Conservation (phyloP, 2,113 vertebrate genomes). For the Thryonomys swinderianus region DNA sequence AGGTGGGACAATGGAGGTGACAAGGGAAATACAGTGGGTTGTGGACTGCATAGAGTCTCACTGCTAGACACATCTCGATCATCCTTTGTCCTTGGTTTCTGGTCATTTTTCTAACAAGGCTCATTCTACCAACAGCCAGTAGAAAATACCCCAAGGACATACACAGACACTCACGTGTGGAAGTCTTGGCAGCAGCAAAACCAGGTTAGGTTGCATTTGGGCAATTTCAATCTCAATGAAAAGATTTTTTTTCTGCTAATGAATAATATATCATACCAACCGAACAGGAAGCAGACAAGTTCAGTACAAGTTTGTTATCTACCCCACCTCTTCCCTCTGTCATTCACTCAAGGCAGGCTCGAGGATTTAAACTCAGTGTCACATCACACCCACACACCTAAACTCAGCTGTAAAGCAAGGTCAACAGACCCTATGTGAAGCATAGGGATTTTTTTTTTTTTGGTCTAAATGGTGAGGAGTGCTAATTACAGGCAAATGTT, state of each 20-base stretch:
- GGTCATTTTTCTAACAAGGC: background rate
- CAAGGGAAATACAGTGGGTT: background rate
- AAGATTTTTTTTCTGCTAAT: background rate
- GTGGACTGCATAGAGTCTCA: accelerated
- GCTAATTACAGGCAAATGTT: background rate
- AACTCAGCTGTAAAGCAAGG: conserved; percentile 35
- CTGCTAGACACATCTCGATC: background rate
- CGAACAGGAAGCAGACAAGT: conserved; percentile 64
- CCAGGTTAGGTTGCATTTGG: conserved; percentile 18
- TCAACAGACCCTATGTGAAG: conserved; percentile 28
- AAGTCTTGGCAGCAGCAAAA: background rate
- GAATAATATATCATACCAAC: background rate
- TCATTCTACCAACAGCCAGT: background rate
- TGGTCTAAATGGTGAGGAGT: background rate
- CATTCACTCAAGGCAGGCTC: background rate
- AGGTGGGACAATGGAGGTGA: background rate
- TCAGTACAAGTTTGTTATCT: conserved; percentile 56
- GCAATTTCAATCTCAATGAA: conserved; percentile 36
- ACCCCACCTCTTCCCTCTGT: conserved; percentile 44
- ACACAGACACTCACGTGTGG: background rate
- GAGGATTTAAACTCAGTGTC: conserved; percentile 36
- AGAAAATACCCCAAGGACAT: background rate
- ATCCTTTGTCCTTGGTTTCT: background rate
- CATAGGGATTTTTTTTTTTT: background rate
- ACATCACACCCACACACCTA: conserved; percentile 5